Percentiles rank a stretch among this genome's conserved stretches.
phyloP scores from a whole-genome alignment of 64 coral and sea anemone genomes.

The Dendronephthya gigantea region DNA sequence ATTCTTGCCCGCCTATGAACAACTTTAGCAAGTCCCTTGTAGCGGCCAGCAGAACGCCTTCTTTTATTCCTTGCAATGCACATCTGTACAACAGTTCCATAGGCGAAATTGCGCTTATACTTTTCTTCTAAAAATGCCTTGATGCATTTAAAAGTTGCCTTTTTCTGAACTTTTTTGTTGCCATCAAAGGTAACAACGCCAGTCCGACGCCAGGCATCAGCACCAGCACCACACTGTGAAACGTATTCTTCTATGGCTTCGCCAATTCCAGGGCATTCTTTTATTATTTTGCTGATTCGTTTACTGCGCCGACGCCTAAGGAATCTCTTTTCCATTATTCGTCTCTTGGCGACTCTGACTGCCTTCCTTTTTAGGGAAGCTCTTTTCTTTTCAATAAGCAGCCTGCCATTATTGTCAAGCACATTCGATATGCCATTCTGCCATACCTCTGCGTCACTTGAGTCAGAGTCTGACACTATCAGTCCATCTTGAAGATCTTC shows the following conservation, averaged over 20 bases:
- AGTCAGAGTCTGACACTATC: conserved; percentile 33
- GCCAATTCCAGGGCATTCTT: conserved; percentile 25
- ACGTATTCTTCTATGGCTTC: conserved; percentile 41
- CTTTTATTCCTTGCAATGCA: conserved; percentile 49
- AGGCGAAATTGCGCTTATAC: conserved; percentile 11
- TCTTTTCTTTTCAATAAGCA: conserved; percentile 24
- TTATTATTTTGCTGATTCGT: background rate
- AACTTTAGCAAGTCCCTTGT: conserved; percentile 49
- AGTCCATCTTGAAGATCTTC: background rate
- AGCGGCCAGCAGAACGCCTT: background rate
- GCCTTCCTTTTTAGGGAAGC: conserved; percentile 15
- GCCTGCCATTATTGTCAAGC: background rate
- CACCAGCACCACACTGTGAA: conserved; percentile 10
- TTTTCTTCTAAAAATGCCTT: conserved; percentile 23
- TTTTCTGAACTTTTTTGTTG: conserved; percentile 39
- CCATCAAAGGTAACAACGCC: conserved; percentile 41
- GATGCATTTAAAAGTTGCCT: conserved; percentile 30
- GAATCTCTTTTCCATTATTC: conserved; percentile 6
- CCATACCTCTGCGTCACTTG: background rate
- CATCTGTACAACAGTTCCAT: conserved; percentile 41
- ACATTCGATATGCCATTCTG: no score
- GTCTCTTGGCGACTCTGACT: conserved; percentile 11
- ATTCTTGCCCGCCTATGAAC: conserved; percentile 23
- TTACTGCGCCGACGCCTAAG: conserved; percentile 23
- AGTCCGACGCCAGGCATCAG: conserved; percentile 36